phyloP scores from a whole-genome alignment of 2,888 invertebrate species.

The Drosophila nr. perissopoda region DNA sequence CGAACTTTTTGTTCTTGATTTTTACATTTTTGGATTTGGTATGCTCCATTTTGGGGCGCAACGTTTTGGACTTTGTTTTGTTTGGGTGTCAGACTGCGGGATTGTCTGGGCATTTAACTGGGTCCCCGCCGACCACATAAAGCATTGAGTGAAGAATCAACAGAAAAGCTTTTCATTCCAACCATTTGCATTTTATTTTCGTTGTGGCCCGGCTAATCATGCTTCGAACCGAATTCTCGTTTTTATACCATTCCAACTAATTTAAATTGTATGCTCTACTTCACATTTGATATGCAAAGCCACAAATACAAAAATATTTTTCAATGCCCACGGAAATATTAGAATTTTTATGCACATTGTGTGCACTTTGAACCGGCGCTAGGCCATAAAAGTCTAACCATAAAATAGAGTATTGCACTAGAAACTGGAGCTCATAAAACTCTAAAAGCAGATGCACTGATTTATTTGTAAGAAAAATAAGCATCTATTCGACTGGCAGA shows the following conservation, averaged over 20 bases:
- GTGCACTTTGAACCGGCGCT: slow-evolving; percentile 62
- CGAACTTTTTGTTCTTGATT: slow-evolving; percentile 21
- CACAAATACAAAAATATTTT: slow-evolving; percentile 54
- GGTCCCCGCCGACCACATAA: slow-evolving; percentile 37
- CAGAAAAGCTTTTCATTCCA: slow-evolving; percentile 15
- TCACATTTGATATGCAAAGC: slow-evolving; percentile 46
- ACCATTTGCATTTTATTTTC: slow-evolving; percentile 22
- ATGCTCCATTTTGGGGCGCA: slow-evolving; percentile 40
- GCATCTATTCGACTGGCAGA: not conserved
- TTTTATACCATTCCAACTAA: slow-evolving; percentile 50
- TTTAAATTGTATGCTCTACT: slow-evolving; percentile 72
- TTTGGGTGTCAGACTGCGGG: slow-evolving; percentile 22
- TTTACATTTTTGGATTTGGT: slow-evolving; percentile 28
- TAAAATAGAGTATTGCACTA: slow-evolving; percentile 4
- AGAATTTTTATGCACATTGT: slow-evolving; percentile 39
- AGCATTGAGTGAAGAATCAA: slow-evolving; percentile 21
- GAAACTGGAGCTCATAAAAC: slow-evolving; percentile 48
- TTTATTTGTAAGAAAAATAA: slow-evolving; percentile 27
- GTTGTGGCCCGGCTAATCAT: slow-evolving; percentile 35
- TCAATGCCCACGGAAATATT: slow-evolving; percentile 17
- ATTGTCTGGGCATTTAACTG: slow-evolving; percentile 32
- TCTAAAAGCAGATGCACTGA: slow-evolving; percentile 26
- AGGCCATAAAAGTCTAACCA: slow-evolving; percentile 33
- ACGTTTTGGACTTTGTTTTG: slow-evolving; percentile 38
- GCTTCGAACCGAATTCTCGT: slow-evolving; percentile 33